Evolutionary conservation across 2,888 invertebrate species (phyloP).

Genomic region (Gortyna flavago): DNA sequence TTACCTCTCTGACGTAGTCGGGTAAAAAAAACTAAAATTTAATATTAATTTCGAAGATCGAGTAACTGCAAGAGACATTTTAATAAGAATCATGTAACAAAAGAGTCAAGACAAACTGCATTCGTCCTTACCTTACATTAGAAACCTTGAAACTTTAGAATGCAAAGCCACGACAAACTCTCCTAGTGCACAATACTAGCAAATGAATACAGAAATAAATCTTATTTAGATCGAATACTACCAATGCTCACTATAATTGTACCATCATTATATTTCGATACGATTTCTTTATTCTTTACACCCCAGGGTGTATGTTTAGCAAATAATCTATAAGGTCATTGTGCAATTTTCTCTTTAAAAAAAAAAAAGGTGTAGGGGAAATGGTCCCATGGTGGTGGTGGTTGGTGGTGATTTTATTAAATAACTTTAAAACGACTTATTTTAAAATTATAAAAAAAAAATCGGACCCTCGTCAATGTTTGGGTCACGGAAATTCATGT

Average conservation of each 20-base stretch:
- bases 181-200: conserved; percentile 41
- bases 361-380: too few relatives aligned
- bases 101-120: conserved; percentile 44
- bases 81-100: conserved; percentile 26
- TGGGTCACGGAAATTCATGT: too few relatives aligned
- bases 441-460: too few relatives aligned
- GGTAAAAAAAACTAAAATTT: neutral
- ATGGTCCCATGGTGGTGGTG: too few relatives aligned
- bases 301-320: neutral
- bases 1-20: too few relatives aligned
- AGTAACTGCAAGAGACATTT: conserved; percentile 1
- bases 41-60: neutral
- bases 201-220: conserved; percentile 41
- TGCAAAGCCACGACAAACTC: conserved; percentile 64
- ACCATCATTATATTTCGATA: neutral
- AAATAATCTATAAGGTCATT: neutral
- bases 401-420: too few relatives aligned
- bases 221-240: conserved; percentile 33
- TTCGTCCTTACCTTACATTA: conserved; percentile 50
- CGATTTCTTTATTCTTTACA: neutral
- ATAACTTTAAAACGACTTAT: too few relatives aligned
- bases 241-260: neutral
- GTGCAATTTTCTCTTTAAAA: too few relatives aligned
- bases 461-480: too few relatives aligned
- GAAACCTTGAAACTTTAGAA: conserved; percentile 66